Evolutionary conservation across 2,888 invertebrate species (phyloP), one percentile per base, ranked within the genome.

Genomic region (Mycalesis mineus): DNA sequence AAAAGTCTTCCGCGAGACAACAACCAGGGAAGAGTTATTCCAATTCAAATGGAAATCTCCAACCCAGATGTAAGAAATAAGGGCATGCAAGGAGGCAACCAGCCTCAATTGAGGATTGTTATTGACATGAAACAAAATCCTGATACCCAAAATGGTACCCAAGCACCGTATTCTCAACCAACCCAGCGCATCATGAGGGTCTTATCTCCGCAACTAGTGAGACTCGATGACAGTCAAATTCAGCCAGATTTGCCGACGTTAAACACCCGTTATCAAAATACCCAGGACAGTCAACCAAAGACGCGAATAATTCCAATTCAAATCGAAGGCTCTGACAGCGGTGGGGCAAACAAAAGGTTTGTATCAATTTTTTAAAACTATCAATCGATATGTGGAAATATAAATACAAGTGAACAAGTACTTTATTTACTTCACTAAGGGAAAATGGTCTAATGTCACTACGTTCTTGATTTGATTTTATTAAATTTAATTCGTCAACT

Each of bases 31-130:
- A 79, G 92, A 63, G 85, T 94, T 50, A 92, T 94, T 68, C 94
- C 94, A 0, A 91, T 95, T 60, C 92, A 93, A 72, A 89, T 94
- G 73, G 94, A 94, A 73, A 91, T 84, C 0, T 77, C 82, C 0
- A 80, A 75, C 54, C 79, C 80, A 11, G 87, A 89, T 29, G 71
- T 80, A 0, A 77, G 77, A 61, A 78, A 84, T 62, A 73, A 80
- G 40, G 65, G 53, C n/a, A n/a, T n/a, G n/a, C 75, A 77, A 59
- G 75, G 74, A 15, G 72, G 77, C 28, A 77, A 80, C 9, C 80
- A 80, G 48, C 88, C 83, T 31, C 87, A 88, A 31, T 68, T 89
- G 41, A 84, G 91, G 63, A 90, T 91, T 55, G 86, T 88, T 6
- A 86, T 88, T 51, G 84, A 83, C 57, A 90, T 90, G 81, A 84